A percentile compares a stretch with the other conserved stretches of the same genome.
phyloP scores from a whole-genome alignment of 2,888 invertebrate genomes.

The Drosophila melanosoma region DNA sequence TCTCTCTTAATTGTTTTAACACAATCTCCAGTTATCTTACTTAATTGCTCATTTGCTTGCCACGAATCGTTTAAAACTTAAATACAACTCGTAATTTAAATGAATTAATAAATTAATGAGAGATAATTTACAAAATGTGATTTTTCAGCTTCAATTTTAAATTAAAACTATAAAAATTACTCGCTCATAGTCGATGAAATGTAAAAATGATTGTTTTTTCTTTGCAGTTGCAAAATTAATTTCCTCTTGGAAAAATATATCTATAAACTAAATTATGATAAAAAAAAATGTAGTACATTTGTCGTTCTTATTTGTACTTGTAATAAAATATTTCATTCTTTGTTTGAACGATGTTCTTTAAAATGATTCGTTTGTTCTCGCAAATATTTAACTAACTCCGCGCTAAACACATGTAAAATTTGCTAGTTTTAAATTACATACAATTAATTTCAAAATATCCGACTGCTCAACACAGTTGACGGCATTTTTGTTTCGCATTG shows the following conservation, averaged over 20 bases:
- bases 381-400: conserved; percentile 76
- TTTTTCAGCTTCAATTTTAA: conserved; percentile 41
- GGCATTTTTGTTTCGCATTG: conserved; percentile 47
- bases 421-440: conserved; percentile 65
- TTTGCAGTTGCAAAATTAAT: conserved; percentile 25
- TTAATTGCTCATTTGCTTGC: conserved; percentile 52
- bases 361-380: conserved; percentile 43
- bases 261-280: conserved; percentile 25
- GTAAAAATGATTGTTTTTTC: conserved; percentile 14
- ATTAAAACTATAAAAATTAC: conserved; percentile 44
- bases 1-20: conserved; percentile 41
- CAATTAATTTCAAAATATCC: conserved; percentile 60
- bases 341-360: conserved; percentile 17
- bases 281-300: conserved; percentile 41
- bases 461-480: conserved; percentile 49
- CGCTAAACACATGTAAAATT: conserved; percentile 73
- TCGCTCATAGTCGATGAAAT: conserved; percentile 13
- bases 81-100: conserved; percentile 45
- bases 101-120: conserved; percentile 58
- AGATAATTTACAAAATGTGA: conserved; percentile 62
- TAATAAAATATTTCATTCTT: conserved; percentile 40
- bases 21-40: conserved; percentile 50
- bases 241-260: conserved; percentile 16
- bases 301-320: conserved; percentile 36
- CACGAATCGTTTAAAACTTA: conserved; percentile 43